Percentiles rank a stretch among this genome's conserved stretches.
Evolutionary conservation across 2,888 invertebrate species (phyloP).

Genomic region (Morpho helenor): DNA sequence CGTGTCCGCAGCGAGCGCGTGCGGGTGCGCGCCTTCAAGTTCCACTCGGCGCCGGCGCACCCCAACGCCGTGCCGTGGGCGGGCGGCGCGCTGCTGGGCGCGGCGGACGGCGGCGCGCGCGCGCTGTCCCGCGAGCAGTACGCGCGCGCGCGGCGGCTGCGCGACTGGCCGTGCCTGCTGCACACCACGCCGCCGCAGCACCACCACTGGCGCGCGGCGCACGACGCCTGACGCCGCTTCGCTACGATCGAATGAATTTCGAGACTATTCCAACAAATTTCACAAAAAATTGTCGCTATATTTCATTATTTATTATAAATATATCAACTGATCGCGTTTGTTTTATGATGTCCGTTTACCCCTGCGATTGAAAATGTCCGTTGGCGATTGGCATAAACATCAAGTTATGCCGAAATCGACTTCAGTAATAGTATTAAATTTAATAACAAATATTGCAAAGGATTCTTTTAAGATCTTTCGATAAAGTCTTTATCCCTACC

Average conservation of each 20-base stretch:
- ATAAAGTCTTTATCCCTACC: too few species aligned
- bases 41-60: slow-evolving; percentile 87
- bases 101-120: slow-evolving; percentile 80
- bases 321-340: too few species aligned
- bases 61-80: slow-evolving; percentile 93
- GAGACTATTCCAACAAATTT: too few species aligned
- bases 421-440: too few species aligned
- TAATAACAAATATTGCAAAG: too few species aligned
- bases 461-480: too few species aligned
- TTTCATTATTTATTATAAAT: background rate
- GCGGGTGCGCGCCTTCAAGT: slow-evolving; percentile 77
- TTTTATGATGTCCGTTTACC: too few species aligned
- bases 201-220: slow-evolving; percentile 33
- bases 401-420: too few species aligned
- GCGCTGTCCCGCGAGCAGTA: slow-evolving; percentile 88
- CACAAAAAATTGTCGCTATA: too few species aligned
- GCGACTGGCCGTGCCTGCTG: slow-evolving; percentile 89
- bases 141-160: slow-evolving; percentile 82
- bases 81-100: slow-evolving; percentile 82
- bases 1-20: slow-evolving; percentile 37
- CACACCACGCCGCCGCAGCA: slow-evolving; percentile 73
- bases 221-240: slow-evolving; percentile 1
- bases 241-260: too few species aligned
- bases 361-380: too few species aligned
- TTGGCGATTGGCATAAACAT: too few species aligned